These are phyloP conservation scores for Athalia circularis DNA, from an alignment of 2,888 invertebrate species.

Conservation along the genomic window DNA sequence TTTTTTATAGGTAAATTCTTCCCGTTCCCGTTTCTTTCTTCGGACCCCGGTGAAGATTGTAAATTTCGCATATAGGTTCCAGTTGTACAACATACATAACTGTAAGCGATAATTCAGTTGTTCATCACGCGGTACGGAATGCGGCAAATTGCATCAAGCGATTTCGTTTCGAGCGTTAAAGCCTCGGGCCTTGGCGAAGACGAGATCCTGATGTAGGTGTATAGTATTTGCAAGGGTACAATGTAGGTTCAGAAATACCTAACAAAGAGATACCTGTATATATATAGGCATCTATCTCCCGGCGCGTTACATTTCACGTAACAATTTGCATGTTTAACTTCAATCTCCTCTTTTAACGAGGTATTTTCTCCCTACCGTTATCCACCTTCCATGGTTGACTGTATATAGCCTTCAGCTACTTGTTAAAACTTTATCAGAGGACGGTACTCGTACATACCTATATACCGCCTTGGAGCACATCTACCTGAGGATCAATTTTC, in stretches of 20 bases:
- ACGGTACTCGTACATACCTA: constrained; percentile 40
- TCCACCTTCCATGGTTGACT: constrained; percentile 30
- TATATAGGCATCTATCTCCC: constrained; percentile 41
- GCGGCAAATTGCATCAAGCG: constrained; percentile 19
- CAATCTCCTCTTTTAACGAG: constrained; percentile 55
- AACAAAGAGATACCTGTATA: neutral
- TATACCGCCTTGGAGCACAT: neutral
- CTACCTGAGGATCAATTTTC: constrained; percentile 32
- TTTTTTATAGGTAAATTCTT: too few species aligned
- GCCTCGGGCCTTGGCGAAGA: neutral
- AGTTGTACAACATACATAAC: neutral
- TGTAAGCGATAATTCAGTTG: neutral
- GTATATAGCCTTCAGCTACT: constrained; percentile 48
- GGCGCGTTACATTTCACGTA: constrained; percentile 55
- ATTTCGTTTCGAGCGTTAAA: constrained; percentile 8
- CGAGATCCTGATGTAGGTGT: neutral
- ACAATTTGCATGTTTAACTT: constrained; percentile 62
- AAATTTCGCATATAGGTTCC: too few species aligned
- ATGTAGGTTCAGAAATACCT: too few species aligned
- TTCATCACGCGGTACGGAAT: constrained; percentile 16
- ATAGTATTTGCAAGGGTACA: constrained; percentile 5
- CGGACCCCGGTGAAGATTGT: too few species aligned
- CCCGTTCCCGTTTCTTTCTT: too few species aligned
- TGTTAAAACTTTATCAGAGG: constrained; percentile 58
- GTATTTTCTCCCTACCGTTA: constrained; percentile 51